A percentile compares a stretch with the other conserved stretches of the same genome.
These are phyloP conservation scores for Hydropotes inermis DNA, from an alignment of 2,113 vertebrate genomes.

Conservation along the genomic window DNA sequence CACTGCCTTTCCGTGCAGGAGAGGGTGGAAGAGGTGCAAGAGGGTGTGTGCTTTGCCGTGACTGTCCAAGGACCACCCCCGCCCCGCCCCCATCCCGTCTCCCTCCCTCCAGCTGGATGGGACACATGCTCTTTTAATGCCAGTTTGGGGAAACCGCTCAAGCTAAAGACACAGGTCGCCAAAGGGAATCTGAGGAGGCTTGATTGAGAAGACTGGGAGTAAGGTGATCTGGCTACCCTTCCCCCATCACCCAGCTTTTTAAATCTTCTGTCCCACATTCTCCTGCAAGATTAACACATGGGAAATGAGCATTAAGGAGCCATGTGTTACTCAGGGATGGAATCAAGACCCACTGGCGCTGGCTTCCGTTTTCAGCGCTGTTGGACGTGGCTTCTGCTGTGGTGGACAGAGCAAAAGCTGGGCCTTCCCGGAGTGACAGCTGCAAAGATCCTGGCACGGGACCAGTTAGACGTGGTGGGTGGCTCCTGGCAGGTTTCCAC, in stretches of 20 bases:
- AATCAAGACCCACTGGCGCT: neutral
- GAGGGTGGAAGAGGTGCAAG: too few species aligned
- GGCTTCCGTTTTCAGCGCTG: neutral
- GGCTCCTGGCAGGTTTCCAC: neutral
- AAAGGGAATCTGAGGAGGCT: constrained; percentile 27
- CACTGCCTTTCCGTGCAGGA: neutral
- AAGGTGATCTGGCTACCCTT: constrained; percentile 44
- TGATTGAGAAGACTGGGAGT: neutral
- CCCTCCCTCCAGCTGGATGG: neutral
- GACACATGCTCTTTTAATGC: neutral
- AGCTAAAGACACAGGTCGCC: neutral
- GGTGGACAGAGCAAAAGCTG: neutral
- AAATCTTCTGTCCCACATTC: constrained; percentile 50
- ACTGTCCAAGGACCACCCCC: neutral
- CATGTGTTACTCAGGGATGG: constrained; percentile 21
- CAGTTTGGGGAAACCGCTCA: neutral
- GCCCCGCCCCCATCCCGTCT: neutral
- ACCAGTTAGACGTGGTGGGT: neutral
- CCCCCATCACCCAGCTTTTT: neutral
- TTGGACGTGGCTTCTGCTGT: neutral
- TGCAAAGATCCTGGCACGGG: constrained; percentile 4
- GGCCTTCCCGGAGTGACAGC: neutral
- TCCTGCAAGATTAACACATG: constrained; percentile 26
- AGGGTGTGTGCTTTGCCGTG: neutral
- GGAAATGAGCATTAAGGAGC: constrained; percentile 41